Evolutionary conservation across 2,113 vertebrate species (phyloP).

Genomic region (Alces alces): DNA sequence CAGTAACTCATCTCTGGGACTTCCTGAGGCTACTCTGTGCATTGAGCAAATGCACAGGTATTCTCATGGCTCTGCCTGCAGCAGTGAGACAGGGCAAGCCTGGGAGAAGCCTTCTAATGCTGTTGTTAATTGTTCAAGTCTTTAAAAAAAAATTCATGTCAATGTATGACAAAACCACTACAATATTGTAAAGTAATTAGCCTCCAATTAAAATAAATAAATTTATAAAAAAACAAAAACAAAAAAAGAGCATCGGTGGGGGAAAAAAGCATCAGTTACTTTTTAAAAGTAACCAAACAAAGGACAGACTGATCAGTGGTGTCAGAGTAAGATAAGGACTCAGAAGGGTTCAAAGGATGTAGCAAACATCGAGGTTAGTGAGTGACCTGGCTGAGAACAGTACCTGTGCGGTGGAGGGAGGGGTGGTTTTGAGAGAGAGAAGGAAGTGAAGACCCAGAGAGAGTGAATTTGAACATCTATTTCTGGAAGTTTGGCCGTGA

Average conservation of each 20-base stretch:
- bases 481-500: neutral
- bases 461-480: neutral
- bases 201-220: neutral
- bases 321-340: neutral
- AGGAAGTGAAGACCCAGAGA: neutral
- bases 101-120: neutral
- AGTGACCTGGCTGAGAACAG: neutral
- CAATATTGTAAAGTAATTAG: neutral
- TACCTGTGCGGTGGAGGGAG: neutral
- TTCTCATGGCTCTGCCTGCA: neutral
- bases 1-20: neutral
- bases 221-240: neutral
- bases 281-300: constrained; percentile 5
- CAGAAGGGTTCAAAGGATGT: neutral
- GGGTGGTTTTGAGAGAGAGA: neutral
- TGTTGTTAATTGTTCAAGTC: neutral
- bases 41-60: neutral
- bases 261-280: neutral
- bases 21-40: neutral
- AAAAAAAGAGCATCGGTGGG: neutral
- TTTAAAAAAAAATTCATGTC: neutral
- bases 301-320: neutral
- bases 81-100: neutral
- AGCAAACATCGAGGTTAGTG: neutral
- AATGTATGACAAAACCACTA: neutral